These are phyloP conservation scores for Brachionus asplanchnoidis DNA, from an alignment of 1,140 invertebrate species.

Conservation along the genomic window DNA sequence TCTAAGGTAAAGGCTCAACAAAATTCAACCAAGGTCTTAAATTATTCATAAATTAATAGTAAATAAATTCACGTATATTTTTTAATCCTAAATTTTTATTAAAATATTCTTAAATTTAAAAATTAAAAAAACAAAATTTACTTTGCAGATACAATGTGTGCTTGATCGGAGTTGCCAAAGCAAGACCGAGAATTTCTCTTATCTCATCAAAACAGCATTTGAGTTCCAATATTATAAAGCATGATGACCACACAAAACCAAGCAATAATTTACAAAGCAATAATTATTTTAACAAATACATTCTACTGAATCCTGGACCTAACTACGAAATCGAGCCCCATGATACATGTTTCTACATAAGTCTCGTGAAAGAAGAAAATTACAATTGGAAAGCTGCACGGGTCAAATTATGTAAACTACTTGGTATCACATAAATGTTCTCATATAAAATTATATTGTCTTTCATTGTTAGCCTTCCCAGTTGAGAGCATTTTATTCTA, in stretches of 20 bases:
- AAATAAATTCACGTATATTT: too few species aligned
- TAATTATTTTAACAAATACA: slow-evolving; percentile 23
- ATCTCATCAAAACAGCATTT: not conserved
- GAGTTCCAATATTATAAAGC: not conserved
- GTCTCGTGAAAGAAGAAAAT: slow-evolving; percentile 37
- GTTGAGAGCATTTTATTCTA: slow-evolving; percentile 25
- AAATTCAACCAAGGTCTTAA: not conserved
- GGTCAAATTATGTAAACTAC: slow-evolving; percentile 11
- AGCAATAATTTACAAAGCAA: not conserved
- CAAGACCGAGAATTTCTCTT: not conserved
- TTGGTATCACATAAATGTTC: slow-evolving; percentile 27
- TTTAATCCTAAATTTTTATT: not conserved
- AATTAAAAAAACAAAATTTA: not conserved
- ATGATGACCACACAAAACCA: not conserved
- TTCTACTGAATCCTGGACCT: slow-evolving; percentile 36
- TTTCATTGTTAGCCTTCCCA: not conserved
- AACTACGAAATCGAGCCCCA: not conserved
- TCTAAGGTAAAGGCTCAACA: too few species aligned
- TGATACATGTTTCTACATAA: slow-evolving; percentile 40
- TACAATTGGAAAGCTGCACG: slow-evolving; percentile 34
- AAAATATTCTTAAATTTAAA: not conserved
- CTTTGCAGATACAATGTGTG: slow-evolving; percentile 8
- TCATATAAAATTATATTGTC: not conserved
- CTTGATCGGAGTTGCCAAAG: not conserved
- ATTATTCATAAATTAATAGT: not conserved